These are phyloP conservation scores for Camelus dromedarius DNA, from an alignment of 2,113 vertebrate species.

Conservation along the genomic window DNA sequence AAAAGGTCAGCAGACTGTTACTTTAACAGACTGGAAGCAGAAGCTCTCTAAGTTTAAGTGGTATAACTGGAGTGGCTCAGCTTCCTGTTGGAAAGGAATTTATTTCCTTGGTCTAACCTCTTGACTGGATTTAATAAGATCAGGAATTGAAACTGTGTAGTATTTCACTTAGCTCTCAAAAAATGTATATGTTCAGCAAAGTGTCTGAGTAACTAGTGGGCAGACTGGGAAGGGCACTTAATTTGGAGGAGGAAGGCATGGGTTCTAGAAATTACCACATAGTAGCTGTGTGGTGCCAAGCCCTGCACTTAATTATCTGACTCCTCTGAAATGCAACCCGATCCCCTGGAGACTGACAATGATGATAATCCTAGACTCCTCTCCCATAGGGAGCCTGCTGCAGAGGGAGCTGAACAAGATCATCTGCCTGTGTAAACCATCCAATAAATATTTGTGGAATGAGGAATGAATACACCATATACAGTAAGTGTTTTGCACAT, in stretches of 20 bases:
- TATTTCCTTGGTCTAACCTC: constrained; percentile 49
- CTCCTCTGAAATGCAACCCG: background rate
- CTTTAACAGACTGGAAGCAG: background rate
- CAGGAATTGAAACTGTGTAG: constrained; percentile 17
- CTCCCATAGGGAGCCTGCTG: background rate
- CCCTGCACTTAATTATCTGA: background rate
- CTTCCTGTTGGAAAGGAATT: constrained; percentile 20
- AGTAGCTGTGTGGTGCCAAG: background rate
- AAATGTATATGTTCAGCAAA: background rate
- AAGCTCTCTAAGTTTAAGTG: background rate
- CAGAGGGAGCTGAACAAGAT: background rate
- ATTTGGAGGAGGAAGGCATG: background rate
- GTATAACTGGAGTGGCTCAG: background rate
- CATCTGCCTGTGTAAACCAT: constrained; percentile 7
- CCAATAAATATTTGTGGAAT: background rate
- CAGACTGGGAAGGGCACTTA: background rate
- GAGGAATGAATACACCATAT: background rate
- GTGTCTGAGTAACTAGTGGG: background rate
- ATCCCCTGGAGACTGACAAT: background rate
- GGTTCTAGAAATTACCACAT: background rate
- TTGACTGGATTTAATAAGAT: background rate
- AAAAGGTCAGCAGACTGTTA: background rate
- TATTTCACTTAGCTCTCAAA: constrained; percentile 53
- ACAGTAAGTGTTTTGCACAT: background rate
- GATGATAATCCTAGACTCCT: constrained; percentile 1